Base-by-base conservation (phyloP, 1,140 invertebrate genomes). In the Cydia pomonella region DNA sequence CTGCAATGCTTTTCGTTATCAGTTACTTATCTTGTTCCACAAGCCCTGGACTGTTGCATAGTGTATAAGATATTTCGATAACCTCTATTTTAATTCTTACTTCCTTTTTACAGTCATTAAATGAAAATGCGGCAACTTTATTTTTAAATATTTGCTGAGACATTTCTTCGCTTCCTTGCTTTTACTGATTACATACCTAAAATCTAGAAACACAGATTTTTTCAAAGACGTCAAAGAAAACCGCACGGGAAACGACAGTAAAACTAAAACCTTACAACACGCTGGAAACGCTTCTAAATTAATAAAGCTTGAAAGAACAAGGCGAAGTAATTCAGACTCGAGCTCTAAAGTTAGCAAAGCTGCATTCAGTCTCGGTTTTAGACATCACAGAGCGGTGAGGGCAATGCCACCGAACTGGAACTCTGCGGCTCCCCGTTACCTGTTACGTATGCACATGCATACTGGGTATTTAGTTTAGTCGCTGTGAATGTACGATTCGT, bases 391-490 rank as follows among this genome's bases (percentile, higher is more conserved):
- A 69, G 64, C 27, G 27, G 16, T n/a, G 64, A 21, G 64, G 64
- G 64, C 64, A 69, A 69, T 69, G 64, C 64, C 64, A 69, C 64
- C 64, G 27, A 69, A 69, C 64, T 69, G 64, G 64, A 69, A 38
- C 64, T 63, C 62, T 33, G 64, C 23, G 27, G 64, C 64, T 33
- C 64, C 64, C 64, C 2, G 64, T 69, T 69, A 69, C 64, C 64
- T 69, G 29, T 69, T 69, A 69, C 64, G 33, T 69, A 69, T 69
- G 64, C 64, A n/a, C n/a, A 33, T 69, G 64, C n/a, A n/a, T 64
- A 64, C 27, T 64, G 27, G 63, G 63, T 69, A 69, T 33, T 69
- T 69, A 38, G 64, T 69, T 69, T 69, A 69, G 16, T 69, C 33
- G 18, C 27, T 33, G 64, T 69, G 16, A 69, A 69, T 69, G 64